Evolutionary conservation across 2,888 invertebrate species (phyloP).

Genomic region (Tromatobia lineatoria): DNA sequence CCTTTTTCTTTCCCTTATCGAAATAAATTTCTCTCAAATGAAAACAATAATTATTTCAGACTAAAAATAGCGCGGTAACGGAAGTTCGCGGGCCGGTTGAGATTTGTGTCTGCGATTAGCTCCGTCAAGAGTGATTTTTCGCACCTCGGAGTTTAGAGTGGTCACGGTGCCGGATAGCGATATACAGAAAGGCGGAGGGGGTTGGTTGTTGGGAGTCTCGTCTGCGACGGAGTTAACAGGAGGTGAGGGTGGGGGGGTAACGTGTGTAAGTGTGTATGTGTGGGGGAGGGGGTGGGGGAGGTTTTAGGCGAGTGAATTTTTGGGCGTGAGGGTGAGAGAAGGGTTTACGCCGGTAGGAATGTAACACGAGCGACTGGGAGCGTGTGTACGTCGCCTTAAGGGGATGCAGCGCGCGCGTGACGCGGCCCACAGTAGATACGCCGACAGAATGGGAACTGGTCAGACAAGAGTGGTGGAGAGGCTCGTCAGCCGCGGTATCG

Average conservation of each 20-base stretch:
- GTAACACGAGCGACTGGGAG: background rate
- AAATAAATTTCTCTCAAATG: background rate
- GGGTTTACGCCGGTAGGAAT: conserved; percentile 32
- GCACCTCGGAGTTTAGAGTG: conserved; percentile 51
- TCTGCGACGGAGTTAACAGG: background rate
- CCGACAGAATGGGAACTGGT: conserved; percentile 72
- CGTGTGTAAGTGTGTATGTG: background rate
- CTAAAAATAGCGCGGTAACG: background rate
- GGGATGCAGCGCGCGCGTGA: conserved; percentile 59
- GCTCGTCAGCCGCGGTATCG: conserved; percentile 9
- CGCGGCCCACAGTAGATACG: conserved; percentile 69
- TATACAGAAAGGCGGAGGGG: conserved; percentile 22
- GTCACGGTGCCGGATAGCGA: conserved; percentile 37
- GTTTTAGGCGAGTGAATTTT: conserved; percentile 60
- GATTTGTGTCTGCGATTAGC: conserved; percentile 53
- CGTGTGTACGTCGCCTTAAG: background rate
- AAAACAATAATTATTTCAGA: background rate
- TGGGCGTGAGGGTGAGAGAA: conserved; percentile 28
- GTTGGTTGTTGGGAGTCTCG: conserved; percentile 16
- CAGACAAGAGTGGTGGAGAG: conserved; percentile 65
- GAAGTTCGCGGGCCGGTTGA: conserved; percentile 33
- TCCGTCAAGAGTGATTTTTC: conserved; percentile 53
- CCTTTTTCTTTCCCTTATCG: background rate
- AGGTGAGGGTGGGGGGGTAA: background rate
- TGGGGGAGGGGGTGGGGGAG: conserved; percentile 16